Conservation (phyloP, 2,113 vertebrate genomes). For the Thalassoma bifasciatum region DNA sequence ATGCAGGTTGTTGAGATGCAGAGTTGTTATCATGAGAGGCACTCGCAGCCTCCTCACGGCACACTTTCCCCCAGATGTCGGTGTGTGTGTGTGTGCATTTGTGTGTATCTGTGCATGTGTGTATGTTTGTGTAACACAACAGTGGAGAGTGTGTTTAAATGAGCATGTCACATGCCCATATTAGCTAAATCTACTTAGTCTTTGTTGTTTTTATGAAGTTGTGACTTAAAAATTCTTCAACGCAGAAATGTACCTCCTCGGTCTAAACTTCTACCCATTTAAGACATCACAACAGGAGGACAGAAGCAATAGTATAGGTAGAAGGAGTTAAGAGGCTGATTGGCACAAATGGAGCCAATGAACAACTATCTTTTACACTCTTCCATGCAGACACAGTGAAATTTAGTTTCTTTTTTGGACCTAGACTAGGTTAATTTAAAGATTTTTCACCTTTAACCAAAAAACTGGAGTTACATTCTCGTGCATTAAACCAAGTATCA, state of each 20-base stretch:
- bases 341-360: conserved; percentile 58
- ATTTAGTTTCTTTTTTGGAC: conserved; percentile 31
- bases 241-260: neutral
- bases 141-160: conserved; percentile 43
- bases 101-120: conserved; percentile 23
- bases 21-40: conserved; percentile 83
- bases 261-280: conserved; percentile 19
- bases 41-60: conserved; percentile 73
- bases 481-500: conserved; percentile 28
- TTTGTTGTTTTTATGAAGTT: conserved; percentile 30
- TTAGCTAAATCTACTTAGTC: conserved; percentile 35
- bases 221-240: conserved; percentile 10
- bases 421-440: conserved; percentile 40
- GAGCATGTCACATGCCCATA: conserved; percentile 42
- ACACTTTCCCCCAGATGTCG: conserved; percentile 77
- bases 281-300: conserved; percentile 30
- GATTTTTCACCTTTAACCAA: conserved; percentile 36
- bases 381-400: conserved; percentile 20
- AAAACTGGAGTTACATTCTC: conserved; percentile 41
- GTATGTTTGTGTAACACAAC: conserved; percentile 11
- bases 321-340: conserved; percentile 53
- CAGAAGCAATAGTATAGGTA: conserved; percentile 34
- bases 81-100: conserved; percentile 79
- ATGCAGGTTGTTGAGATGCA: conserved; percentile 83
- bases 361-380: conserved; percentile 50